phyloP scores from a whole-genome alignment of 1,140 invertebrate genomes.

The Pachypsylla venusta region DNA sequence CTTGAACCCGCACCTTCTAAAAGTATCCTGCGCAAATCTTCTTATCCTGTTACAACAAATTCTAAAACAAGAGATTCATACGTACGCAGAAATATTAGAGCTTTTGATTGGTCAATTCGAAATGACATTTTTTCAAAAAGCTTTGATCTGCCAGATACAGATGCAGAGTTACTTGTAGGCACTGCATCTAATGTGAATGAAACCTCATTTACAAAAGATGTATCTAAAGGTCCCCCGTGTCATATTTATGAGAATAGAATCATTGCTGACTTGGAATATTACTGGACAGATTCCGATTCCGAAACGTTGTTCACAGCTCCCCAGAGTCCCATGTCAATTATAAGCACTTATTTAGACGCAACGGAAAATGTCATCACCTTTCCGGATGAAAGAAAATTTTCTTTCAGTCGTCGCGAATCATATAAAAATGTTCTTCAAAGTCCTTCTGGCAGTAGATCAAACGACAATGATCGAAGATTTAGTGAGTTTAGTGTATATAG shows the following conservation, averaged over 20 bases:
- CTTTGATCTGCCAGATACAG: neutral
- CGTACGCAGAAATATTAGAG: neutral
- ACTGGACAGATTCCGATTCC: conserved; percentile 2
- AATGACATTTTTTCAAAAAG: neutral
- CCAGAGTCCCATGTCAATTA: conserved; percentile 3
- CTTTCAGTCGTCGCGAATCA: neutral
- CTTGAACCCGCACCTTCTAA: neutral
- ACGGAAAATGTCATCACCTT: neutral
- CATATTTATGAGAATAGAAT: neutral
- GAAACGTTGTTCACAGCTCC: conserved; percentile 5
- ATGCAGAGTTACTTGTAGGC: neutral
- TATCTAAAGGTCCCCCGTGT: neutral
- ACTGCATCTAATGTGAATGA: neutral
- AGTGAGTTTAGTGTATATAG: neutral
- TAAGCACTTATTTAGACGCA: neutral
- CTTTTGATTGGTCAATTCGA: conserved; percentile 1
- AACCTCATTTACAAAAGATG: neutral
- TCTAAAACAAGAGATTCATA: neutral
- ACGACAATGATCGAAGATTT: conserved; percentile 1
- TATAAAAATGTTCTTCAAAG: neutral
- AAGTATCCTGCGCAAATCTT: conserved; percentile 1
- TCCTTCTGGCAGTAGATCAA: neutral
- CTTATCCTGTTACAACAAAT: neutral
- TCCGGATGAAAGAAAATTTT: neutral
- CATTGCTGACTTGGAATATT: neutral